Percentiles rank a stretch among this genome's conserved stretches.
Conservation (phyloP, 2,888 invertebrate genomes). For the Agrilus cyanescens region DNA sequence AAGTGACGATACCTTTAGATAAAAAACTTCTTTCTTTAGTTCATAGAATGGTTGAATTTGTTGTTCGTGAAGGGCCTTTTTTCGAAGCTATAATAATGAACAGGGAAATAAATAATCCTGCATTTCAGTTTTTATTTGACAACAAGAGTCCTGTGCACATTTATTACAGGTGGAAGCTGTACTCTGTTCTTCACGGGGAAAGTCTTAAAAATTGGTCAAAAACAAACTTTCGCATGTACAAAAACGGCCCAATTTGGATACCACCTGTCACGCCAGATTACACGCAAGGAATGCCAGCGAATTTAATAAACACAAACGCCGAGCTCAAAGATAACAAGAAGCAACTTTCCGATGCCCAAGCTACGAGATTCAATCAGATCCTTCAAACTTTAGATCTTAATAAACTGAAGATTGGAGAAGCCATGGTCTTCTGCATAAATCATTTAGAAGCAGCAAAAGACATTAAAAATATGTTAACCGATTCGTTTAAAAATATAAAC, state of each 20-base stretch:
- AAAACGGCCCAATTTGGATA: conserved; percentile 87
- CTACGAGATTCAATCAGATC: conserved; percentile 77
- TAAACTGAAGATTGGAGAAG: conserved; percentile 68
- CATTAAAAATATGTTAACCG: conserved; percentile 77
- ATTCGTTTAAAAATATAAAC: conserved; percentile 61
- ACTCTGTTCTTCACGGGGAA: conserved; percentile 89
- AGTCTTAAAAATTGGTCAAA: conserved; percentile 75
- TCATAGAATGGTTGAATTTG: conserved; percentile 97
- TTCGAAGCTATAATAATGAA: conserved; percentile 99
- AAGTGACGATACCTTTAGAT: conserved; percentile 49
- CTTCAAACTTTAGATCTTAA: conserved; percentile 70
- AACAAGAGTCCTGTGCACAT: conserved; percentile 91
- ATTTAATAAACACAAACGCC: conserved; percentile 53
- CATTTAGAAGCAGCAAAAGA: conserved; percentile 91
- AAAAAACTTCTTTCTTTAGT: conserved; percentile 81
- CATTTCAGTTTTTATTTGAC: conserved; percentile 94
- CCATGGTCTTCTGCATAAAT: conserved; percentile 96
- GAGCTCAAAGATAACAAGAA: conserved; percentile 49
- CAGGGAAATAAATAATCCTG: conserved; percentile 87
- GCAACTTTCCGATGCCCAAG: conserved; percentile 63
- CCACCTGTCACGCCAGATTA: conserved; percentile 89
- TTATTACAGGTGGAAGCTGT: conserved; percentile 97
- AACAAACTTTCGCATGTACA: conserved; percentile 91
- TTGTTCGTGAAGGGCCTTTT: conserved; percentile 95
- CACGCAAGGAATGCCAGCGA: conserved; percentile 92